Percentiles rank a stretch among this genome's conserved stretches.
phyloP scores from a whole-genome alignment of 2,113 vertebrate species.

The Leucoraja erinaceus region DNA sequence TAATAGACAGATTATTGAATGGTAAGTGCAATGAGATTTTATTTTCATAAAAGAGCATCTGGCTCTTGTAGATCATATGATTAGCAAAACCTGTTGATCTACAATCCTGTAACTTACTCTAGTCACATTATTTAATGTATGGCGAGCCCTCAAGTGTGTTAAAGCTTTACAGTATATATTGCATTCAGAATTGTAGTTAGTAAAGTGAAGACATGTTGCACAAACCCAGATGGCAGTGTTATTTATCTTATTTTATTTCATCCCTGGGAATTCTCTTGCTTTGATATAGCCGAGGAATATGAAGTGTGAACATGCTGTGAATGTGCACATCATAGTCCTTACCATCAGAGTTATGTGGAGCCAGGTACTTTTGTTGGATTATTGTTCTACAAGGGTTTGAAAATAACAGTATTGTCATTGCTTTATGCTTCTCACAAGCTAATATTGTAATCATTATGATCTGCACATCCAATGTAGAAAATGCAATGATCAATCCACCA shows the following conservation, averaged over 20 bases:
- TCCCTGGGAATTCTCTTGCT: neutral
- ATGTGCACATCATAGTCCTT: neutral
- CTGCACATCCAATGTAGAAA: neutral
- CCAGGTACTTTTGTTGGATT: neutral
- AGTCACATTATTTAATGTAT: neutral
- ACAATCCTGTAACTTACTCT: neutral
- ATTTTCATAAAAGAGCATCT: neutral
- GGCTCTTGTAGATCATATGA: neutral
- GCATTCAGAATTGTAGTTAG: neutral
- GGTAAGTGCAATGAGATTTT: neutral
- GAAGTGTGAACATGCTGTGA: neutral
- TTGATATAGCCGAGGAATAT: neutral
- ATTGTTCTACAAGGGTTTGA: neutral
- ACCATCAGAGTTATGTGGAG: no score
- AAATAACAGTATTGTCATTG: neutral
- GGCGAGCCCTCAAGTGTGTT: neutral
- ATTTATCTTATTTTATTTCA: neutral
- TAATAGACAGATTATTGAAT: neutral
- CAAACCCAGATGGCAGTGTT: constrained; percentile 27
- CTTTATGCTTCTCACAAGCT: neutral
- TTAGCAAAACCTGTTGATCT: neutral
- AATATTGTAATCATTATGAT: neutral
- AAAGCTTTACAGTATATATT: neutral
- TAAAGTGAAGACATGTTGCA: constrained; percentile 12
- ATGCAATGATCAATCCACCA: neutral